A percentile compares a stretch with the other conserved stretches of the same genome.
phyloP scores from a whole-genome alignment of 2,797 vertebrate species.

The Scolopax rusticola region DNA sequence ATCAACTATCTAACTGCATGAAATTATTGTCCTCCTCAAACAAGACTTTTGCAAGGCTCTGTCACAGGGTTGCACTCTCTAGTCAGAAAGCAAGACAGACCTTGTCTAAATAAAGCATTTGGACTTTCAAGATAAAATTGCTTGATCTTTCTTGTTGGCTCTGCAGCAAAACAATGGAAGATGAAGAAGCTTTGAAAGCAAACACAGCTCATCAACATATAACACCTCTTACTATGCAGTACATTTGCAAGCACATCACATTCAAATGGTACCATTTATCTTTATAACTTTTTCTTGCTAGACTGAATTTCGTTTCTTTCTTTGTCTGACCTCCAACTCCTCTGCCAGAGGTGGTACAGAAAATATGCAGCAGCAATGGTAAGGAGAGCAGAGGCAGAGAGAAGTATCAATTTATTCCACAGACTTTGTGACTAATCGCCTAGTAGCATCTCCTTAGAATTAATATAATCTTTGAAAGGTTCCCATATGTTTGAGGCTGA shows the following conservation, averaged over 20 bases:
- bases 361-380: not conserved
- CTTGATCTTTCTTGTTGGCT: not conserved
- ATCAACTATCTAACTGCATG: not conserved
- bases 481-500: constrained; percentile 4
- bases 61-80: not conserved
- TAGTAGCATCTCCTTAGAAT: constrained; percentile 22
- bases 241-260: not conserved
- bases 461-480: constrained; percentile 22
- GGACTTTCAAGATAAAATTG: not conserved
- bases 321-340: not conserved
- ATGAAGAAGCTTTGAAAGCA: not conserved
- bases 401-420: not conserved
- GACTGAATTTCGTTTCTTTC: not conserved
- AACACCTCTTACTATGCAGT: not conserved
- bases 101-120: not conserved
- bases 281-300: not conserved
- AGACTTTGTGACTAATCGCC: constrained; percentile 5
- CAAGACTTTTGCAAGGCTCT: not conserved
- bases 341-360: not conserved
- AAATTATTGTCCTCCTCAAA: not conserved
- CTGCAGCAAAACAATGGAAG: not conserved
- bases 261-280: constrained; percentile 10
- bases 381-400: not conserved
- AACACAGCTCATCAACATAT: not conserved
- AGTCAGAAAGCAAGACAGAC: not conserved